Evolutionary conservation across 1,140 invertebrate genomes (phyloP), one percentile per base, ranked within the genome.

Genomic region (Bombus impatiens): DNA sequence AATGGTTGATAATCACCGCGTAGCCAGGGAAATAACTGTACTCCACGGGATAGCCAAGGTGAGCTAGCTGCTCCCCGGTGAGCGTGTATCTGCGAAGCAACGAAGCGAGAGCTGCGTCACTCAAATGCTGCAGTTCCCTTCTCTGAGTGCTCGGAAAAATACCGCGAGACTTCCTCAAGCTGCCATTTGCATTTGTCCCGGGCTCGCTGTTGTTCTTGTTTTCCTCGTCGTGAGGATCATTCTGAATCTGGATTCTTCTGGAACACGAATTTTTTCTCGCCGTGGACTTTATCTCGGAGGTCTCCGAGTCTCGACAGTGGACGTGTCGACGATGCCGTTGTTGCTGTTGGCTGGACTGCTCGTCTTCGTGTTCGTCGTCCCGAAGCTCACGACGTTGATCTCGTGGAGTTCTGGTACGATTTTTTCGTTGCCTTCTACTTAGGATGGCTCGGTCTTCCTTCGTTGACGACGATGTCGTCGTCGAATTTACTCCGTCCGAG

Each of bases 31-130:
- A 96, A 2, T 95, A 93, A 18, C 95, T 95, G 78, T 96, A 96
- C 59, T 97, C 96, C 0, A 97, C 92, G 0, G 98, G 98, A 93
- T 96, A 98, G 0, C 98, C 98, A 82, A 97, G 95, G 10, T 96
- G 95, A 28, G 96, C 94, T 82, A 98, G 94, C 78, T 98, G 96
- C 53, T 97, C 96, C 4, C 95, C 94, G 5, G 95, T 96, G 40
- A 98, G 94, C 0, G 97, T 89, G 92, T 98, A 97, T 22, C 94
- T 94, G 0, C 94, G 94, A 37, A 98, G 89, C 18, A 95, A 91
- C 12, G 95, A 81, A 15, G 93, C 92, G 25, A 97, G 70, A 3
- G 92, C 87, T 0, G 65, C 82, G 72, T 96, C 95, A 25, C 88
- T 89, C 18, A 96, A 81, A 12, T 94, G 74, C 40, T 78, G n/a